A percentile compares a stretch with the other conserved stretches of the same genome.
These are phyloP conservation scores for pig (Sus scrofa) DNA, from an alignment of 2,113 vertebrate genomes.

Conservation along the genomic window T2T-Sscrofa CM000825.6:75522501-75523000, in stretches of 20 bases:
- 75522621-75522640: not conserved
- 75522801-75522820: too few relatives aligned
- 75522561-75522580: not conserved
- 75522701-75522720: too few relatives aligned
- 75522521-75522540: not conserved
- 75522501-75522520: constrained; percentile 8
- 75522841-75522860: too few relatives aligned
- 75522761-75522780: too few relatives aligned
- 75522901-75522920: not conserved
- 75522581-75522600: not conserved
- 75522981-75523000: not conserved
- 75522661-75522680: too few relatives aligned
- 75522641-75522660: not conserved
- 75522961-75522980: not conserved
- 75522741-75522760: too few relatives aligned
- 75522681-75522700: too few relatives aligned
- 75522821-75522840: too few relatives aligned
- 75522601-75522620: not conserved
- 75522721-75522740: too few relatives aligned
- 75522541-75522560: not conserved
- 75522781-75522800: too few relatives aligned
- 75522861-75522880: too few relatives aligned
- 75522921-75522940: not conserved
- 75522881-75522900: too few relatives aligned
- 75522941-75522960: not conserved